Base-by-base conservation (phyloP, 2,113 vertebrate genomes). In the Ancistrus triradiatus region DNA sequence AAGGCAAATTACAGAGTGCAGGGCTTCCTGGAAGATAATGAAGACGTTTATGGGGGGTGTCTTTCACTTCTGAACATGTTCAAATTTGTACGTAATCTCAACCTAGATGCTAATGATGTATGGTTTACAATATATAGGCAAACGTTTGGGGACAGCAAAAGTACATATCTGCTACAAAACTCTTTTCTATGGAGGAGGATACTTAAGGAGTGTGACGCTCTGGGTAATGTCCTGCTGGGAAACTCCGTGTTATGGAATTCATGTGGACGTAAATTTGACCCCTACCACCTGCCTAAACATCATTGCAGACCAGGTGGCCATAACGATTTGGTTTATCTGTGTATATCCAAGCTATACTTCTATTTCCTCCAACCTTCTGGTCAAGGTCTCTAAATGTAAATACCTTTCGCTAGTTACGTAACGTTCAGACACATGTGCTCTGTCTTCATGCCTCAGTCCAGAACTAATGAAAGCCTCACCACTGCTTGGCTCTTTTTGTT, bases 1-100 rank as follows among this genome's bases (percentile, higher is more conserved):
- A n/a, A n/a, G n/a, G n/a, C 69, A 74, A 75, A 58, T 59, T 63
- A 60, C 13, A 69, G 40, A 31, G 10, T 33, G 13, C 47, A n/a
- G n/a, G 11, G 25, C 59, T 71, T 73, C 69, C 76, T 78, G 63
- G 43, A 35, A 52, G 57, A 63, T 78, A 74, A 77, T 81, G 63
- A 76, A 76, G 50, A 69, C 21, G 51, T 77, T 83, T 78, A 80
- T 68, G 42, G 38, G 59, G 50, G 59, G 51, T 17, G 44, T 53
- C 6, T 6, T 9, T 35, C 58, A 59, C 62, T 38, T 9, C 6
- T 31, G 13, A 15, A 4, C 17, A 9, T 14, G 17, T 25, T 4
- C 49, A 31, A 14, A 11, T 25, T 11, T 21, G 13, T 22, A 13
- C 17, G 18, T 28, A 47, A 37, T 44, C 4, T 4, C 2, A 49